phyloP scores from a whole-genome alignment of 1,140 invertebrate species.

The Episyrphus balteatus region DNA sequence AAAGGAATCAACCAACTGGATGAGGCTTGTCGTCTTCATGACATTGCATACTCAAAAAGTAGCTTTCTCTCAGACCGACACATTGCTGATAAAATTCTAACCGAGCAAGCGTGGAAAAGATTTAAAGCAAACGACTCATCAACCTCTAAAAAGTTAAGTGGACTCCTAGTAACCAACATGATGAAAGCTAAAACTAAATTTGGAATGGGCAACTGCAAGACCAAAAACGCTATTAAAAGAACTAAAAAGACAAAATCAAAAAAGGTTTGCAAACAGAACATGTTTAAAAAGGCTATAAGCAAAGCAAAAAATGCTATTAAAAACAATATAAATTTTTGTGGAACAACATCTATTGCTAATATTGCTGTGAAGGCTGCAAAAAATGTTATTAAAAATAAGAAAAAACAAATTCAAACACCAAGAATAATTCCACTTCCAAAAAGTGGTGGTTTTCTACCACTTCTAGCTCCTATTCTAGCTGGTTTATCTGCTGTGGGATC shows the following conservation, averaged over 20 bases:
- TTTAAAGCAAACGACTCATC: conserved; percentile 27
- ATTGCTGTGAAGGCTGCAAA: conserved; percentile 5
- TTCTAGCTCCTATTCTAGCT: conserved; percentile 25
- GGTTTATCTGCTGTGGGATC: conserved; percentile 20
- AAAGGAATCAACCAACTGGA: conserved; percentile 21
- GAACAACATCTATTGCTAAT: background rate
- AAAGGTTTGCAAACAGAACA: background rate
- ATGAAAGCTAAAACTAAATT: background rate
- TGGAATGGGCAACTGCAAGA: background rate
- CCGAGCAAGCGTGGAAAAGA: conserved; percentile 32
- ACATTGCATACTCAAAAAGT: conserved; percentile 32
- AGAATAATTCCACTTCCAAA: conserved; percentile 25
- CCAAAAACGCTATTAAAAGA: too few relatives aligned
- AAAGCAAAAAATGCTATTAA: background rate
- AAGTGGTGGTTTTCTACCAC: conserved; percentile 20
- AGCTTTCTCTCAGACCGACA: conserved; percentile 26
- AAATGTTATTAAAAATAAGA: conserved; percentile 5
- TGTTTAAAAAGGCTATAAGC: background rate
- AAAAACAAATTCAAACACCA: conserved; percentile 7
- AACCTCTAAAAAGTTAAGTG: conserved; percentile 1
- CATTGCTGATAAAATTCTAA: conserved; percentile 23
- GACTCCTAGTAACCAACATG: background rate
- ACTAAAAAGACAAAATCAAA: background rate
- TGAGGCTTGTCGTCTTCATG: conserved; percentile 16
- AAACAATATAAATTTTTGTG: background rate